Evolutionary conservation across 2,113 vertebrate genomes (phyloP), one percentile per base, ranked within the genome.

Genomic region (Cyanoderma ruficeps): DNA sequence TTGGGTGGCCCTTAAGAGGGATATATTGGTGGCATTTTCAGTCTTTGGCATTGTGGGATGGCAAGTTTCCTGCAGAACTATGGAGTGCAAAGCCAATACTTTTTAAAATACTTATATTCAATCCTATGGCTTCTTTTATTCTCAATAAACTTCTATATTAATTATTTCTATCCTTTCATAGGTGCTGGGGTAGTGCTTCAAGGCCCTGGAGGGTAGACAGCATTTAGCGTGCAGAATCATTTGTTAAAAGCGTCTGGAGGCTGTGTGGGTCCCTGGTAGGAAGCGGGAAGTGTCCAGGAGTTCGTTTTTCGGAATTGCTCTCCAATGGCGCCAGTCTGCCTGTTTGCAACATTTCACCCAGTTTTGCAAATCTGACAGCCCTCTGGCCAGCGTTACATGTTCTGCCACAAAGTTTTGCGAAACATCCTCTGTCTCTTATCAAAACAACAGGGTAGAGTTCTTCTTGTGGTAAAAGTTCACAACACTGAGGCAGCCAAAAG

Each of bases 271-370:
- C 15, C 76, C 67, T 67, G 72, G 61, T 59, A 89, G 68, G 87
- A 83, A 93, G 72, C 10, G 30, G 88, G 92, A 96, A 93, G 44
- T 13, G 33, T 68, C 52, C 5, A 0, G 47, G 78, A 81, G 52
- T 84, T 92, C 9, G 0, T 57, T 94, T 96, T 97, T 92, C 3
- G 27, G 95, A 96, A 94, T 89, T 65, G 74, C 79, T 94, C 75
- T 93, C 82, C 94, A 83, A 83, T 75, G 94, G 96, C 95, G 93
- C 94, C 96, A 95, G 95, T 52, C 92, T 87, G 96, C 88, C 93
- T 86, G 82, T 94, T 97, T 95, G 95, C 92, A 97, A 97, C 97
- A 94, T 96, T 97, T 97, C 90, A 94, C 96, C 97, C 96, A 90
- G 92, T 97, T 97, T 96, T 97, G 97, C 89, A 97, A 97, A 97